phyloP scores from a whole-genome alignment of 2,113 vertebrate species.

The Echinops telfairi region DNA sequence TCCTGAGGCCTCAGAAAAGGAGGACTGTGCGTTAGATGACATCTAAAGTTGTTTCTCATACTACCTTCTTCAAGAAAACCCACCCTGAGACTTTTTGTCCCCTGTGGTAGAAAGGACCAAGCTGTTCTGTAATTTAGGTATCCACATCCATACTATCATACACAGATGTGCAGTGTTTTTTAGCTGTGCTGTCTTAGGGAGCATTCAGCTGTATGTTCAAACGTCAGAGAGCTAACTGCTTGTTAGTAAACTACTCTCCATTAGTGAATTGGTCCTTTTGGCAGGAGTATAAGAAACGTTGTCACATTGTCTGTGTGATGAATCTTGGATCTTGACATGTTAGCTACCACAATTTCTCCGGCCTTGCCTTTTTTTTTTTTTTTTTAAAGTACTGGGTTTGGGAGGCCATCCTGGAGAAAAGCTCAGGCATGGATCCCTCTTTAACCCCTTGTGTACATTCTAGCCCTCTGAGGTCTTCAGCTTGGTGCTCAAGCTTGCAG shows the following conservation, averaged over 20 bases:
- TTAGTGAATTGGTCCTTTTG: slow-evolving; percentile 33
- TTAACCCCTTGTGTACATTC: background rate
- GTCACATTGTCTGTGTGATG: slow-evolving; percentile 36
- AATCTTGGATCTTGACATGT: slow-evolving; percentile 63
- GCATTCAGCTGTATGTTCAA: background rate
- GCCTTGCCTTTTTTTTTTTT: slow-evolving; percentile 1
- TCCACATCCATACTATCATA: background rate
- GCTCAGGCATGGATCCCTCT: slow-evolving; percentile 15
- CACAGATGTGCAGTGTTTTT: background rate
- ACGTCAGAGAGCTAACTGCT: background rate
- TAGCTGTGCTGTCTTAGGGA: background rate
- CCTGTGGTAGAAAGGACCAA: background rate
- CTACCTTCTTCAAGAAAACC: slow-evolving; percentile 10
- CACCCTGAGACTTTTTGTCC: background rate
- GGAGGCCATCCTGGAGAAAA: slow-evolving; percentile 2
- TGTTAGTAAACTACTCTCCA: slow-evolving; percentile 31
- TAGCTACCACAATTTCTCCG: slow-evolving; percentile 59
- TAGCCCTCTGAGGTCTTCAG: slow-evolving; percentile 62
- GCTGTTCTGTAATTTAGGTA: background rate
- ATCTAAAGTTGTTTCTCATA: background rate
- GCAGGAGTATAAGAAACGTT: slow-evolving; percentile 25
- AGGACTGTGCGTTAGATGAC: background rate
- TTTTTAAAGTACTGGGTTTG: slow-evolving; percentile 41
- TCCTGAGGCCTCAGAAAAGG: background rate
- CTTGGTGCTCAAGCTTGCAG: slow-evolving; percentile 81